Evolutionary conservation across 2,797 vertebrate species (phyloP).

Genomic region (Sebastes iracundus): DNA sequence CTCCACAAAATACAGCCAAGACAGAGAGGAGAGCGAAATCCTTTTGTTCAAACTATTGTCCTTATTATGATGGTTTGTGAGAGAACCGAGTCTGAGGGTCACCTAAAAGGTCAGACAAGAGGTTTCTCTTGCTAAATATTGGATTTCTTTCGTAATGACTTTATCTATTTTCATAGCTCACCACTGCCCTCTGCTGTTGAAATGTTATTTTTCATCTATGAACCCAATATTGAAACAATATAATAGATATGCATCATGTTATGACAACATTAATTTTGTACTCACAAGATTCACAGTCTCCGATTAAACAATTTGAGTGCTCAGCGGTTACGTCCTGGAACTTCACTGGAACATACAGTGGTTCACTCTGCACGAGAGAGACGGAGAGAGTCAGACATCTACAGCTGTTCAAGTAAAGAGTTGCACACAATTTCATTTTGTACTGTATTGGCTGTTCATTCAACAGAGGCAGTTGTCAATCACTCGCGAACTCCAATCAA

Average conservation of each 20-base stretch:
- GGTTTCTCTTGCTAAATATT: background rate
- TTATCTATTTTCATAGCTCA: slow-evolving; percentile 15
- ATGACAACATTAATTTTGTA: slow-evolving; percentile 28
- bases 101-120: background rate
- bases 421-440: background rate
- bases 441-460: background rate
- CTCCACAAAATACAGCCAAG: background rate
- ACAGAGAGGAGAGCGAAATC: background rate
- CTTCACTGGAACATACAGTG: slow-evolving; percentile 95
- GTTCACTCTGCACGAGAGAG: slow-evolving; percentile 88
- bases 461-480: too few relatives aligned
- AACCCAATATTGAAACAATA: background rate
- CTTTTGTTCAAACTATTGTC: background rate
- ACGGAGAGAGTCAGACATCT: slow-evolving; percentile 1
- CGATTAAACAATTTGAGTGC: slow-evolving; percentile 78
- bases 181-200: slow-evolving; percentile 52
- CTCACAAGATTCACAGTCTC: slow-evolving; percentile 88
- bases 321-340: slow-evolving; percentile 93
- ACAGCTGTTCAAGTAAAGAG: background rate
- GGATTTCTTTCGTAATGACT: background rate
- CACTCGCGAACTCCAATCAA: too few relatives aligned
- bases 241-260: background rate
- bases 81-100: background rate
- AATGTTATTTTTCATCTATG: background rate
- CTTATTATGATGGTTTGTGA: background rate